phyloP scores from a whole-genome alignment of 2,797 vertebrate genomes.

The Pitangus sulphuratus region DNA sequence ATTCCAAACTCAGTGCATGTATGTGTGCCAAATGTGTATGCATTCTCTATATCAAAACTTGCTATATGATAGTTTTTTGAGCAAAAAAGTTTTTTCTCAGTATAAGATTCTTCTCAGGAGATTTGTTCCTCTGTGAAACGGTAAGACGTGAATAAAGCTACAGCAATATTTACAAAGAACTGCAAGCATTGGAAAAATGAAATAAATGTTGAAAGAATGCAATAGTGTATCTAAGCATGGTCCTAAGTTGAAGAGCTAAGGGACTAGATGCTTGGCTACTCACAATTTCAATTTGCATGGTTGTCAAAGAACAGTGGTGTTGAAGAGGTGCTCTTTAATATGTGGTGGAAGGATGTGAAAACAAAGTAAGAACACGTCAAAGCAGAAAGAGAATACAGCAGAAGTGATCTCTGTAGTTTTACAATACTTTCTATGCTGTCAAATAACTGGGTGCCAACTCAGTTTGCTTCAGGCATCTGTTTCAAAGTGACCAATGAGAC shows the following conservation, averaged over 20 bases:
- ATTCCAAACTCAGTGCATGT: not conserved
- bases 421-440: not conserved
- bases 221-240: not conserved
- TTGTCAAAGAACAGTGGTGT: not conserved
- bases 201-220: not conserved
- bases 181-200: not conserved
- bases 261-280: not conserved
- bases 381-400: not conserved
- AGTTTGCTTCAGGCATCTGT: not conserved
- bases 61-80: rapidly evolving
- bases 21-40: not conserved
- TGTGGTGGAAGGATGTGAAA: not conserved
- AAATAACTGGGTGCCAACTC: not conserved
- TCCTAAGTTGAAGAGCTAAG: not conserved
- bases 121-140: not conserved
- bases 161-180: not conserved
- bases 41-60: not conserved
- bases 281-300: rapidly evolving
- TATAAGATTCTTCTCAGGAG: not conserved
- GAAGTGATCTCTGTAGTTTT: not conserved
- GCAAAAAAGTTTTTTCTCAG: not conserved
- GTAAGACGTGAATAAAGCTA: not conserved
- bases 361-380: not conserved
- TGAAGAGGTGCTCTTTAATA: not conserved
- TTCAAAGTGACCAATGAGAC: not conserved